Base-by-base conservation (phyloP, 1,140 invertebrate genomes). In the Papilio glaucus region DNA sequence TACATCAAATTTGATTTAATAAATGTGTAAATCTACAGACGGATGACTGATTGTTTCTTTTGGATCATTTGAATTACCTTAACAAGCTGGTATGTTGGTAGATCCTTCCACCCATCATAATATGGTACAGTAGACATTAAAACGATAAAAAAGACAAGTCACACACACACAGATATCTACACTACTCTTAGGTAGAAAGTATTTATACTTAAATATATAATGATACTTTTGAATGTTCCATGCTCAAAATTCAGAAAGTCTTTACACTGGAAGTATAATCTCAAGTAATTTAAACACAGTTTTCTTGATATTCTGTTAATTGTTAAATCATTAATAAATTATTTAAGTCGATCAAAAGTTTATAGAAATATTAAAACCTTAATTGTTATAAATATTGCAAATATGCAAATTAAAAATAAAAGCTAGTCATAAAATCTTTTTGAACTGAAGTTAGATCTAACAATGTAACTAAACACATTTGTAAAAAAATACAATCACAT, bases 1-100 rank as follows among this genome's bases (percentile, higher is more conserved):
- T 24, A 57, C 10, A 4, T 26, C 69, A 13, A 39, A 72, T 63
- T 41, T 26, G n/a, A 69, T 61, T 24, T 29, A 77, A 70, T 63
- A 73, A 89, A 91, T 91, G 88, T 92, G 90, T 92, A 92, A 91
- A 92, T 90, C 89, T 92, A 90, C 90, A 91, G 79, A 78, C 24
- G 73, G 82, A 90, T 92, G 88, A 90, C 77, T 81, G 75, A 83
- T 86, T 79, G 78, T 80, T 87, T 6, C 29, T 79, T 83, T 75
- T 86, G 85, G 85, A 89, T 88, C 85, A 78, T 86, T 74, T 84
- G 74, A 65, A 87, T 93, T 94, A 94, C 93, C 93, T 94, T 94
- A 91, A 93, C 89, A 90, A 94, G 94, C 92, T 94, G 93, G 89
- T 93, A 94, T 90, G 93, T 92, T 90, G 94, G 94, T 90, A 94